Evolutionary conservation across 2,113 vertebrate genomes (phyloP).

Genomic region (Ceuthmochares aereus): DNA sequence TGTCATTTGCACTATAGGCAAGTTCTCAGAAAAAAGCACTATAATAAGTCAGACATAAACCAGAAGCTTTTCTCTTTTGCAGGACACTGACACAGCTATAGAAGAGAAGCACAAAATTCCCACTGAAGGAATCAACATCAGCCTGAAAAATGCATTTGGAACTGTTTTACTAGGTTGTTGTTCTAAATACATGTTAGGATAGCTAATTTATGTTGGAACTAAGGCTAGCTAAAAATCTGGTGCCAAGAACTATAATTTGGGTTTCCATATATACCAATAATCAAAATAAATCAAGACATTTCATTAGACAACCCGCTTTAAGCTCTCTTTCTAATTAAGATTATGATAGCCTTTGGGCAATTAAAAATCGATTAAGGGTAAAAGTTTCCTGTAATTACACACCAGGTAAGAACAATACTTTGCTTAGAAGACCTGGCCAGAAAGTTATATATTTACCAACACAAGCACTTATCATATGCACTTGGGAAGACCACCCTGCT

Average conservation of each 20-base stretch:
- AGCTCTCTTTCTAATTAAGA: background rate
- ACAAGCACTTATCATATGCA: background rate
- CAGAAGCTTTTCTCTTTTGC: background rate
- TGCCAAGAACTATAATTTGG: background rate
- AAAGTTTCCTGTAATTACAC: conserved; percentile 11
- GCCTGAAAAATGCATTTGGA: background rate
- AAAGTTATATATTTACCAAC: background rate
- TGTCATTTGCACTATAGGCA: background rate
- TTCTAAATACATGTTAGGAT: background rate
- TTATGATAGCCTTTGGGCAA: background rate
- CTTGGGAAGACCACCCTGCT: background rate
- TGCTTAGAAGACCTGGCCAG: background rate
- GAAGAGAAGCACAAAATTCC: background rate
- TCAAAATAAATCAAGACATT: background rate
- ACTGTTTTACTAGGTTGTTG: background rate
- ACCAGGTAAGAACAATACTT: background rate
- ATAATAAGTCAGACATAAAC: background rate
- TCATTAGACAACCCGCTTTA: conserved; percentile 8
- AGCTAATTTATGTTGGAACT: background rate
- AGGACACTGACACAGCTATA: background rate
- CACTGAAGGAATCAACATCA: background rate
- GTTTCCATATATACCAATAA: background rate
- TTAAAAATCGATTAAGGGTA: conserved; percentile 13
- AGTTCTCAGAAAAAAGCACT: background rate
- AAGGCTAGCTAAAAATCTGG: background rate